phyloP scores from a whole-genome alignment of 64 coral and sea anemone genomes.

The Stichodactyla helianthus region DNA sequence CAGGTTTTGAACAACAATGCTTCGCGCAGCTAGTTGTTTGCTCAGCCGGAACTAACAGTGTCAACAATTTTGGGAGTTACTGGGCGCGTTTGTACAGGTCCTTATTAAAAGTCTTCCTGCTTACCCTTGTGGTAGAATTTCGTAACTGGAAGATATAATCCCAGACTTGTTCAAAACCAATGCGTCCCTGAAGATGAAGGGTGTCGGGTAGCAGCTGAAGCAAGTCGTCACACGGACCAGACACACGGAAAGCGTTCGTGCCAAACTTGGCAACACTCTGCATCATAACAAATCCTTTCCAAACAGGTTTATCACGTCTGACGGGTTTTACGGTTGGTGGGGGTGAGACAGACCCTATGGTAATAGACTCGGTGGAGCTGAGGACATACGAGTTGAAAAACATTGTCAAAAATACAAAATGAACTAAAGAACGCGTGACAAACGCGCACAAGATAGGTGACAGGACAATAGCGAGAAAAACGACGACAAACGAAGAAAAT shows the following conservation, averaged over 20 bases:
- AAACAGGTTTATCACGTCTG: slow-evolving; percentile 65
- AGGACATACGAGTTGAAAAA: background rate
- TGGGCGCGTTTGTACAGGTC: too few species aligned
- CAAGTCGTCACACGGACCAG: slow-evolving; percentile 79
- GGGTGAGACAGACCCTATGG: slow-evolving; percentile 50
- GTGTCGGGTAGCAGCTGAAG: slow-evolving; percentile 91
- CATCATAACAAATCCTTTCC: slow-evolving; percentile 99
- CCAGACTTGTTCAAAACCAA: slow-evolving; percentile 94
- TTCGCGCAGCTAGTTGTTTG: too few species aligned
- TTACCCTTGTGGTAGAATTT: slow-evolving; percentile 82
- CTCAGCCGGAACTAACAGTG: too few species aligned
- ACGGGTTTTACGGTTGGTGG: slow-evolving; percentile 45
- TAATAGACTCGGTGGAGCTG: slow-evolving; percentile 69
- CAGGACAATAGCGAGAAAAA: too few species aligned
- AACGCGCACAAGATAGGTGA: too few species aligned
- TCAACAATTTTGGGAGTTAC: too few species aligned
- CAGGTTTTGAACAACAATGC: too few species aligned
- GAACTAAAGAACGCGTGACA: too few species aligned
- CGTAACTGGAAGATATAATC: slow-evolving; percentile 89
- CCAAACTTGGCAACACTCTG: slow-evolving; percentile 94
- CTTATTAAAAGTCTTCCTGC: background rate
- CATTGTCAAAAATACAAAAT: background rate
- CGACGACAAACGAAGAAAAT: too few species aligned
- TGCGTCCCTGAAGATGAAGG: slow-evolving; percentile 86
- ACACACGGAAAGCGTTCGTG: slow-evolving; percentile 83